Percentiles rank a stretch among this genome's conserved stretches.
Evolutionary conservation across 1,140 invertebrate species (phyloP).

Genomic region (Ceratosolen solmsi): DNA sequence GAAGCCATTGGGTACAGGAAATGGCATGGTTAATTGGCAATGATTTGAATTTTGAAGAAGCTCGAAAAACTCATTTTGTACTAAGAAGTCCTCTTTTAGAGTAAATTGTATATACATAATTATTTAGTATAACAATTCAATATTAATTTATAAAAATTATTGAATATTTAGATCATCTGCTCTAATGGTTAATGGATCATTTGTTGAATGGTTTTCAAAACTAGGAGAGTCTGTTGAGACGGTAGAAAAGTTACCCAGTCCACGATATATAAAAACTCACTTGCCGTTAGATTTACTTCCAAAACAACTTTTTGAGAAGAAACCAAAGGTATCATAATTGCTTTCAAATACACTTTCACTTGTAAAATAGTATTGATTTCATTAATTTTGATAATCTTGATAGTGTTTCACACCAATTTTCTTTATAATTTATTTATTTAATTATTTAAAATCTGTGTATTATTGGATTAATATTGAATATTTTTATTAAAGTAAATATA

Average conservation of each 20-base stretch:
- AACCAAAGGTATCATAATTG: constrained; percentile 78
- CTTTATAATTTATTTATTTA: background rate
- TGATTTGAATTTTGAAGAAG: constrained; percentile 83
- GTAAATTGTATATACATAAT: constrained; percentile 66
- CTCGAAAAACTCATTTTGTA: constrained; percentile 78
- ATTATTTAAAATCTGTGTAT: background rate
- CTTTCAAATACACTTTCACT: constrained; percentile 33
- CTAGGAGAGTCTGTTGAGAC: constrained; percentile 79
- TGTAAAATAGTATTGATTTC: background rate
- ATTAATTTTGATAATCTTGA: background rate
- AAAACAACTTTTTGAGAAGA: constrained; percentile 77
- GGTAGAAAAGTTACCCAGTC: constrained; percentile 79
- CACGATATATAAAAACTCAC: constrained; percentile 87
- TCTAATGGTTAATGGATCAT: constrained; percentile 70
- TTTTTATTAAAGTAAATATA: background rate
- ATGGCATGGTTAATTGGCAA: constrained; percentile 90
- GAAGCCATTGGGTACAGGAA: constrained; percentile 92
- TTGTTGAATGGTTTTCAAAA: constrained; percentile 68
- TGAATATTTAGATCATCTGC: constrained; percentile 67
- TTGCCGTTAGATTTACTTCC: constrained; percentile 84
- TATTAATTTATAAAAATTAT: background rate
- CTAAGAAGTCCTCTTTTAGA: constrained; percentile 76
- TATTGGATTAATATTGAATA: background rate
- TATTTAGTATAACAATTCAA: background rate
- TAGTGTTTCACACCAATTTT: background rate